A percentile compares a stretch with the other conserved stretches of the same genome.
Conservation (phyloP, 2,888 invertebrate genomes). For the Catocala sponsa region DNA sequence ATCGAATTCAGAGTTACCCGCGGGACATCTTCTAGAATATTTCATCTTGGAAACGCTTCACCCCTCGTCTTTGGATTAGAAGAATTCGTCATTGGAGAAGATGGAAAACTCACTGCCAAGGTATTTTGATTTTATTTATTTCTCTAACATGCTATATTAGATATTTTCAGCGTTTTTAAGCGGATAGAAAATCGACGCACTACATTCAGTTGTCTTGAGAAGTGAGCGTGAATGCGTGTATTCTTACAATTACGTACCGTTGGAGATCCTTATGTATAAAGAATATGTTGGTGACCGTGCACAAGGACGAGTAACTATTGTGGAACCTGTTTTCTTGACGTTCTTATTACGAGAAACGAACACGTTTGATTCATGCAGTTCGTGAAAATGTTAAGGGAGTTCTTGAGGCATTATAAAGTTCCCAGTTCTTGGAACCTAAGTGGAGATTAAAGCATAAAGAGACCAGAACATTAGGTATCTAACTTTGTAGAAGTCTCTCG, state of each 20-base stretch:
- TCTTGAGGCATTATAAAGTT: no score
- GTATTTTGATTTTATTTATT: constrained; percentile 51
- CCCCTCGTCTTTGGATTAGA: constrained; percentile 83
- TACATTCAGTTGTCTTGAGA: no score
- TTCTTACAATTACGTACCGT: neutral
- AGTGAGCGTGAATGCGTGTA: neutral
- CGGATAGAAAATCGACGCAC: no score
- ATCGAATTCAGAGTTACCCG: constrained; percentile 84
- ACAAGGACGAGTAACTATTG: constrained; percentile 7
- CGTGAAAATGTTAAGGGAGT: no score
- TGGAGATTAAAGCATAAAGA: no score
- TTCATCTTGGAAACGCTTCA: constrained; percentile 84
- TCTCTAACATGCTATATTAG: neutral
- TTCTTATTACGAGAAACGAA: neutral
- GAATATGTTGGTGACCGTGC: neutral
- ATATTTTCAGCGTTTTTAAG: no score
- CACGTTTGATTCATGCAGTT: neutral
- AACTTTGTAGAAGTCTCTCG: neutral
- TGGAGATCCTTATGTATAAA: constrained; percentile 1
- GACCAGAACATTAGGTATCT: no score
- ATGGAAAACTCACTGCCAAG: constrained; percentile 81
- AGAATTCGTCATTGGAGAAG: constrained; percentile 79
- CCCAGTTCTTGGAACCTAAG: no score
- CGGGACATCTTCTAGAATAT: constrained; percentile 82
- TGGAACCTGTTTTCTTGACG: constrained; percentile 5